Evolutionary conservation across 1,140 invertebrate genomes (phyloP).

Genomic region (Heliconius hermathena): DNA sequence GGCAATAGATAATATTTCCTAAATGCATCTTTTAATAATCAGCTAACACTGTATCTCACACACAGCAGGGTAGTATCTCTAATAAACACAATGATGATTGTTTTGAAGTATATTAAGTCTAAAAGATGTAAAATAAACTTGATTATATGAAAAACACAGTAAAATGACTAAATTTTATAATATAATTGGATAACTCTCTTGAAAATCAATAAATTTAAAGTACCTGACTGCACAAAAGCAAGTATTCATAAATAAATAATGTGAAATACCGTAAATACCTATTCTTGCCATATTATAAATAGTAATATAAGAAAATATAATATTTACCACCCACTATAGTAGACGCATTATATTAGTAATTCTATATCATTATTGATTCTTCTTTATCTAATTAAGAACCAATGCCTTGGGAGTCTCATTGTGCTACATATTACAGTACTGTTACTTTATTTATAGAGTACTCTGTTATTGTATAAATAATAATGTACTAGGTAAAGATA

Average conservation of each 20-base stretch:
- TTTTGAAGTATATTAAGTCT: background rate
- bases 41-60: no score
- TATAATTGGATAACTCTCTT: background rate
- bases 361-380: constrained; percentile 25
- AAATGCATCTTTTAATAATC: background rate
- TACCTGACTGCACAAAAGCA: background rate
- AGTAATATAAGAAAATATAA: background rate
- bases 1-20: background rate
- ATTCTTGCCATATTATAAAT: background rate
- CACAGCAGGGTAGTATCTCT: no score
- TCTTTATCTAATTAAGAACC: constrained; percentile 25
- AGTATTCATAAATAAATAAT: background rate
- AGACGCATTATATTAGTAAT: constrained; percentile 17
- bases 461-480: constrained; percentile 16
- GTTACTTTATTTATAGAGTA: constrained; percentile 16
- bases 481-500: constrained; percentile 16
- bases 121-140: background rate
- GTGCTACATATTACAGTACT: background rate
- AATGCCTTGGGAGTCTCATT: constrained; percentile 5
- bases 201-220: background rate
- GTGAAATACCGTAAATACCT: background rate
- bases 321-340: background rate
- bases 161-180: no score
- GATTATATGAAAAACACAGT: no score
- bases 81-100: no score